Conservation (phyloP, 2,113 vertebrate species). For the Cryptotis parvus region DNA sequence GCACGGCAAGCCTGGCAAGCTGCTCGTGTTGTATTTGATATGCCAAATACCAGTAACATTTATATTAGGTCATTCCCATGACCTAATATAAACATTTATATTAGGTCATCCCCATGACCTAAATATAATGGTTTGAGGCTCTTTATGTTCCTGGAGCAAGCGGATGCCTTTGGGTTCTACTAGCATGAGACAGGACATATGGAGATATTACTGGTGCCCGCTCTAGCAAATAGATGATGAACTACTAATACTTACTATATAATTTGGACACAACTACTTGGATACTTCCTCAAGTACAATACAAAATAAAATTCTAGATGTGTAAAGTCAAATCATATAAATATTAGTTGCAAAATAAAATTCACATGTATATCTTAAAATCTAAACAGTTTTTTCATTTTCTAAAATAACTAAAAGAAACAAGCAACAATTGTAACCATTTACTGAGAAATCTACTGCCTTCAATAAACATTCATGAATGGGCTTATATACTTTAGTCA, state of each 20-base stretch:
- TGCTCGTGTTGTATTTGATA: too few relatives aligned
- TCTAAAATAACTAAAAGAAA: neutral
- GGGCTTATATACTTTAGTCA: neutral
- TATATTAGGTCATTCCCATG: too few relatives aligned
- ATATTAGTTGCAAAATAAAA: neutral
- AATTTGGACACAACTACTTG: neutral
- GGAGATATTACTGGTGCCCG: too few relatives aligned
- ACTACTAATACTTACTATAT: neutral
- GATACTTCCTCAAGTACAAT: neutral
- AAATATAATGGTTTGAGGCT: too few relatives aligned
- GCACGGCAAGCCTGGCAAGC: too few relatives aligned
- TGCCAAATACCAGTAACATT: too few relatives aligned
- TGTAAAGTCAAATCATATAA: neutral
- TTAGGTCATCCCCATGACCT: too few relatives aligned
- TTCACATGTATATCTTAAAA: neutral
- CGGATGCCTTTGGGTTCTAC: too few relatives aligned
- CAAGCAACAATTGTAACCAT: neutral
- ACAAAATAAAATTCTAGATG: neutral
- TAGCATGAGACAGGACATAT: too few relatives aligned
- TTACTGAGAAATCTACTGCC: neutral
- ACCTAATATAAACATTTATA: too few relatives aligned
- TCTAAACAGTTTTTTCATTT: neutral
- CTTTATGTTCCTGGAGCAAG: too few relatives aligned
- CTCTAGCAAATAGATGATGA: too few relatives aligned
- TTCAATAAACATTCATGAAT: constrained; percentile 20